Conservation (phyloP, 2,113 vertebrate genomes). For the Hippocampus barbouri region DNA sequence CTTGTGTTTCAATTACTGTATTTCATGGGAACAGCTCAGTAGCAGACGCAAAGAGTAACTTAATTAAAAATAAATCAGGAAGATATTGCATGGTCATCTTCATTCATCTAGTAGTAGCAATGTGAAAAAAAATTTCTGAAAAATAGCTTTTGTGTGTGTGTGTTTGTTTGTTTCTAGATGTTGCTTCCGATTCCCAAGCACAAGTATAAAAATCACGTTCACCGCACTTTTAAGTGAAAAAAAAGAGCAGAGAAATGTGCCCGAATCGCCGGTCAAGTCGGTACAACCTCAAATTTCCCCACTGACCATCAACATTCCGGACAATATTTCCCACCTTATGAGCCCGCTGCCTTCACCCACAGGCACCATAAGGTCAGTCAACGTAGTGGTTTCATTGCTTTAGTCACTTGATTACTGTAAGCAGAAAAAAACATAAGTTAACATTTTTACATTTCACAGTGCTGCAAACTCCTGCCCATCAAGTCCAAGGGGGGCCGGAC, state of each 20-base stretch:
- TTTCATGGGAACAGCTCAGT: background rate
- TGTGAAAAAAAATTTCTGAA: background rate
- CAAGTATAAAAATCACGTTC: slow-evolving; percentile 99
- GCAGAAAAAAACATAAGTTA: background rate
- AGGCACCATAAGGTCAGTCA: slow-evolving; percentile 89
- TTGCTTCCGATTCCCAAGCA: slow-evolving; percentile 98
- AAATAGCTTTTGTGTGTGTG: too few relatives aligned
- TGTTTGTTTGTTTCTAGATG: slow-evolving; percentile 72
- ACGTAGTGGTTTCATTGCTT: background rate
- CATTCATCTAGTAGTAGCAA: background rate
- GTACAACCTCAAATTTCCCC: slow-evolving; percentile 95
- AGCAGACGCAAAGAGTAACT: background rate
- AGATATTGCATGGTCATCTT: background rate
- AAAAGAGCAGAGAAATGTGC: slow-evolving; percentile 88
- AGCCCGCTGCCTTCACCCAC: slow-evolving; percentile 96
- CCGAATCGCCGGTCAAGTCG: slow-evolving; percentile 88
- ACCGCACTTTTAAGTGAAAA: slow-evolving; percentile 89
- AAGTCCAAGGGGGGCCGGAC: slow-evolving; percentile 92
- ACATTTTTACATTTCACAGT: slow-evolving; percentile 60
- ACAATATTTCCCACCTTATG: slow-evolving; percentile 96
- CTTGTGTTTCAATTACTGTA: background rate
- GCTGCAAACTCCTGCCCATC: slow-evolving; percentile 98
- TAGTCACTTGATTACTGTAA: background rate
- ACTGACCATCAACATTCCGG: slow-evolving; percentile 98
- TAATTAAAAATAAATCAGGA: background rate